Base-by-base conservation (phyloP, 1,140 invertebrate genomes). In the Zaprionus gabonicus region DNA sequence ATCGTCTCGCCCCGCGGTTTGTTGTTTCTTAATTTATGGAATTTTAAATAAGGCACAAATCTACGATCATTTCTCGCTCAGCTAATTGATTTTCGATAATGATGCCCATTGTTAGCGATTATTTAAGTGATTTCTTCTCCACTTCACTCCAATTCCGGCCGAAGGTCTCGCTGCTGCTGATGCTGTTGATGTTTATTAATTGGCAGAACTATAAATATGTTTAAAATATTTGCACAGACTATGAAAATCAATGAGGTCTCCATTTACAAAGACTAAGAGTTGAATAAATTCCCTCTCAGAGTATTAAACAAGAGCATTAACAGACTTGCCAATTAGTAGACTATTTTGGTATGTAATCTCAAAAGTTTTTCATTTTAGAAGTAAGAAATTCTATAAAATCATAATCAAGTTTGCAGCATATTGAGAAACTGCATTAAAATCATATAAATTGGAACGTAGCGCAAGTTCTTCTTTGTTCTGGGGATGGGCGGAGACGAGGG, bases 1-100 rank as follows among this genome's bases (percentile, higher is more conserved):
- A 66, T 62, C 44, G 71, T 31, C 46, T 51, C 59, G 41, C 6
- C 41, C 6, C 46, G 20, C 13, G 38, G 49, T 67, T 70, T 82
- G 69, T 79, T 82, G 41, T 88, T 87, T 65, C 65, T 76, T 84
- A 87, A 84, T 87, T 90, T 88, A 87, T 87, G 84, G 78, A 88
- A 87, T 87, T 88, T 76, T 65, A 83, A 87, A 87, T 74, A 46
- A 88, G 78, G 67, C 81, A 34, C 23, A 76, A 76, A 69, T 68
- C 34, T 62, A 69, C 27, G 46, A n/a, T 36, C 67, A 59, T 53
- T 49, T 51, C 53, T 71, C 12, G 67, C 12, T 62, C 10, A 49
- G 20, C 65, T 70, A 77, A 73, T 77, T 66, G 55, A 23, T 5
- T 55, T 46, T 59, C 68, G 44, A 65, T 71, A 76, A 76, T 75